These are phyloP conservation scores for Pyrocephalus nanus DNA, from an alignment of 2,797 vertebrate genomes.

Conservation along the genomic window DNA sequence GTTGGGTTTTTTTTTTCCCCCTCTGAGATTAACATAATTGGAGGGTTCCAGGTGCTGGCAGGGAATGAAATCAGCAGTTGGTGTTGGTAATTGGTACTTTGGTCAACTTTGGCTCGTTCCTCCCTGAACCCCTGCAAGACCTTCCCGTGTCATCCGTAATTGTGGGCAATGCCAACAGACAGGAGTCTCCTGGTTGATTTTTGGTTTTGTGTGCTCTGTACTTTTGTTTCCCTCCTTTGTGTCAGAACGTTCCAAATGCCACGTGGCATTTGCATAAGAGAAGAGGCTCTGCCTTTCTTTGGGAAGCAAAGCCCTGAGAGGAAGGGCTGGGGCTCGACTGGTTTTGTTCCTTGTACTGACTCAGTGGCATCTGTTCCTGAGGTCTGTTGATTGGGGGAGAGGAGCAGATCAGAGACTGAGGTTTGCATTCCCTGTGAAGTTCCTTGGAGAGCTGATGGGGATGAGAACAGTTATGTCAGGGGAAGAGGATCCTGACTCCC, in stretches of 20 bases:
- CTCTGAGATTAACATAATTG: neutral
- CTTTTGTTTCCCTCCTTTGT: neutral
- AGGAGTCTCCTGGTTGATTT: accelerated
- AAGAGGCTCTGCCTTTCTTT: neutral
- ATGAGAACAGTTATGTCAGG: accelerated
- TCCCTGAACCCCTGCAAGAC: neutral
- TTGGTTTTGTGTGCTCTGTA: too few species aligned
- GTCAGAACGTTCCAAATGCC: neutral
- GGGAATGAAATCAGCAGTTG: neutral
- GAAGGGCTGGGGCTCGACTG: neutral
- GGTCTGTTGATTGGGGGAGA: neutral
- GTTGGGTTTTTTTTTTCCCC: neutral
- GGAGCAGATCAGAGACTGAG: neutral
- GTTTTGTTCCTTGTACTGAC: conserved; percentile 19
- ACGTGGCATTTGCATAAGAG: neutral
- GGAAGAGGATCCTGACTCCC: neutral
- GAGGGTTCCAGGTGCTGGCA: neutral
- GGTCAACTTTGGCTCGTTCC: neutral
- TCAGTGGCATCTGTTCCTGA: conserved; percentile 36
- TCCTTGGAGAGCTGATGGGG: neutral
- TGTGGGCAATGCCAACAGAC: neutral
- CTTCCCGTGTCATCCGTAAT: accelerated
- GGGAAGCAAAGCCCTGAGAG: neutral
- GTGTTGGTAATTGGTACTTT: neutral
- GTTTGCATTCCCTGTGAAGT: neutral